phyloP scores from a whole-genome alignment of 2,797 vertebrate species.

The Peromyscus melanophrys region DNA sequence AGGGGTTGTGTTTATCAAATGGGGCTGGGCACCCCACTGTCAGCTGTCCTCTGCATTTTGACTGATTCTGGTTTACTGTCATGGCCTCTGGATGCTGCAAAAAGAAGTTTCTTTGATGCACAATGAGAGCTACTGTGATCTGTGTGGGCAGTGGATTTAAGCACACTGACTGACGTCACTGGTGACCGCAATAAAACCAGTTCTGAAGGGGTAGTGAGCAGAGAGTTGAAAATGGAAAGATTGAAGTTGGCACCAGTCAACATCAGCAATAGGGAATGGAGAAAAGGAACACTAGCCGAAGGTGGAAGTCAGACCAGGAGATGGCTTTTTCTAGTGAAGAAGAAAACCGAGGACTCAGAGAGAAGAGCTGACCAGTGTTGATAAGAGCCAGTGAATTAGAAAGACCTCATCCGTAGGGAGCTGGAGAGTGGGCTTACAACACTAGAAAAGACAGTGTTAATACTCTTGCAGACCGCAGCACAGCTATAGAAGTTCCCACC shows the following conservation, averaged over 20 bases:
- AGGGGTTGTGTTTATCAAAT: background rate
- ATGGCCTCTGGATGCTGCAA: background rate
- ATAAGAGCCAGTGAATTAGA: background rate
- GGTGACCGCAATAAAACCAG: background rate
- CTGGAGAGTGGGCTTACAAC: background rate
- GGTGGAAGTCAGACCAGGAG: background rate
- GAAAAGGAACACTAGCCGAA: background rate
- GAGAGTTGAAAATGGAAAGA: background rate
- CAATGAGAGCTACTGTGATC: background rate
- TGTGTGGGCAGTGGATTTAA: background rate
- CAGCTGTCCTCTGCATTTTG: too few relatives aligned
- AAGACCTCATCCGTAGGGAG: background rate
- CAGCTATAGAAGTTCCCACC: background rate
- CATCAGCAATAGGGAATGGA: background rate
- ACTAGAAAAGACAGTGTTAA: background rate
- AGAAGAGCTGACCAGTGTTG: background rate
- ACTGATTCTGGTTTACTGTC: background rate
- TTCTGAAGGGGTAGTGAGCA: background rate
- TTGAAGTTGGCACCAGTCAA: background rate
- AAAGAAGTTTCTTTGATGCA: background rate
- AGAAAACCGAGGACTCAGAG: background rate
- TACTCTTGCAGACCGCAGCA: background rate
- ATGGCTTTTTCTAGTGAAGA: background rate
- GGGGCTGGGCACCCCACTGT: background rate
- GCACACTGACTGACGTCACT: background rate